A percentile compares a stretch with the other conserved stretches of the same genome.
These are phyloP conservation scores for Tachysurus fulvidraco DNA, from an alignment of 2,113 vertebrate species.

Conservation along the genomic window DNA sequence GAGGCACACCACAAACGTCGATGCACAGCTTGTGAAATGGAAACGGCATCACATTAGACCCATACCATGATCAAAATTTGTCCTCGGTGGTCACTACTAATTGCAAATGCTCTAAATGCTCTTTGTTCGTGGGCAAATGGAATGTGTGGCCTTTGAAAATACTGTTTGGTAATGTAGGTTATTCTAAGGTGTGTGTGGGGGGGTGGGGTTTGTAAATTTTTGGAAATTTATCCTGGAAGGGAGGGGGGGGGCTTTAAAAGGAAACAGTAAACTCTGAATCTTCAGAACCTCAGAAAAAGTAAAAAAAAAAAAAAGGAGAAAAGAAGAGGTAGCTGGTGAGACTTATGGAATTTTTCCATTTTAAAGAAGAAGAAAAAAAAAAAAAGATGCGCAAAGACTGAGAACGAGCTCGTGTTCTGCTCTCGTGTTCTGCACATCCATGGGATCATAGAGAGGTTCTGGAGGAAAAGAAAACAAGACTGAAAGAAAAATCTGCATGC, in stretches of 20 bases:
- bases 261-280: background rate
- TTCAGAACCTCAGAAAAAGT: background rate
- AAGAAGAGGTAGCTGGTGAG: constrained; percentile 50
- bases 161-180: background rate
- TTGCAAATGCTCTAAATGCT: background rate
- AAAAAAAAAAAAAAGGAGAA: background rate
- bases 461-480: background rate
- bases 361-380: background rate
- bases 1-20: background rate
- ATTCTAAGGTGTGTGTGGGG: background rate
- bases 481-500: constrained; percentile 2
- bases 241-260: constrained; percentile 1
- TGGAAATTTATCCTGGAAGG: background rate
- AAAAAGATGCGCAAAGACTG: background rate
- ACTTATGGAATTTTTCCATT: background rate
- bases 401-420: background rate
- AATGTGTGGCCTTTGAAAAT: constrained; percentile 10
- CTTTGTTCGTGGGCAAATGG: background rate
- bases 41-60: background rate
- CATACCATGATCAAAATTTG: background rate
- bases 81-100: constrained; percentile 5
- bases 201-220: background rate
- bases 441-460: background rate
- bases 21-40: background rate
- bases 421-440: background rate